Conservation (phyloP, 1,140 invertebrate species). For the Hylaeus volcanicus region DNA sequence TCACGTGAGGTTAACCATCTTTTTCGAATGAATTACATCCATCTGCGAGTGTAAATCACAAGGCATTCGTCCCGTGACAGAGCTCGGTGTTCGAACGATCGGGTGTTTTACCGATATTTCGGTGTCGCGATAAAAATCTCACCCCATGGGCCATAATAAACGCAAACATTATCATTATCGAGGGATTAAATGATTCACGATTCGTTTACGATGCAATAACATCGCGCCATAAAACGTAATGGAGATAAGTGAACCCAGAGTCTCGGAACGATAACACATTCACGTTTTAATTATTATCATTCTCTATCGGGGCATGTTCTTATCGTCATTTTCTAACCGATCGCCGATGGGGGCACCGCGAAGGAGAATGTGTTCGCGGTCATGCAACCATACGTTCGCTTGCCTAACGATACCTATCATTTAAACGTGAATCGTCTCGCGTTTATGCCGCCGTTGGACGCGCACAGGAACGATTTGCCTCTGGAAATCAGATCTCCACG, state of each 20-base stretch:
- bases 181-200: conserved; percentile 16
- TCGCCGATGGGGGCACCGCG: background rate
- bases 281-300: conserved; percentile 45
- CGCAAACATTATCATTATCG: background rate
- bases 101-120: conserved; percentile 31
- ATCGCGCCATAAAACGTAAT: background rate
- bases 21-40: no score
- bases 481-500: conserved; percentile 52
- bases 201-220: background rate
- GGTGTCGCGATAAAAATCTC: background rate
- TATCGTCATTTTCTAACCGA: conserved; percentile 19
- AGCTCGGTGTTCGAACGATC: no score
- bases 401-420: conserved; percentile 57
- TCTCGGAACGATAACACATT: conserved; percentile 15
- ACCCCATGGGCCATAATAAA: background rate
- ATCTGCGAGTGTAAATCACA: no score
- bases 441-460: conserved; percentile 44
- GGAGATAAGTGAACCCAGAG: conserved; percentile 3
- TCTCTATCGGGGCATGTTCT: background rate
- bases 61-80: no score
- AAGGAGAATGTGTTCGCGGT: conserved; percentile 12
- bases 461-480: conserved; percentile 36
- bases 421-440: conserved; percentile 51
- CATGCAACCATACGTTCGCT: conserved; percentile 12
- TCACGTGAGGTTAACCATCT: no score